phyloP scores from a whole-genome alignment of 1,140 invertebrate genomes.

The Dendrolimus punctatus region DNA sequence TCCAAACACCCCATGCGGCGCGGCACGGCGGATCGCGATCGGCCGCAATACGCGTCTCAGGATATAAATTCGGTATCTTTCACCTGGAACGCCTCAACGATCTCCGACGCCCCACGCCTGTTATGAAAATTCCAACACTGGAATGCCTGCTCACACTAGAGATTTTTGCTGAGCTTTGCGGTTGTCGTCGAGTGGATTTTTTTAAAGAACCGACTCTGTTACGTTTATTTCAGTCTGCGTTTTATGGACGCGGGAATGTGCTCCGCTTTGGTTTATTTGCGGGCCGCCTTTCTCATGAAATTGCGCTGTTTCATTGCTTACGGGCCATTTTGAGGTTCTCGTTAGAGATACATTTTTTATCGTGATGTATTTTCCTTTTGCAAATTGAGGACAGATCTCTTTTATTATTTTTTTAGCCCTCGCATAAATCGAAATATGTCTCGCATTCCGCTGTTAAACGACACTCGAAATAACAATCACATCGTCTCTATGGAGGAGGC shows the following conservation, averaged over 20 bases:
- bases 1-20: constrained; percentile 15
- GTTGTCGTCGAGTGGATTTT: constrained; percentile 53
- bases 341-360: constrained; percentile 55
- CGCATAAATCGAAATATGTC: constrained; percentile 7
- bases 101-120: constrained; percentile 32
- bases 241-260: constrained; percentile 63
- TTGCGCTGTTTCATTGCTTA: constrained; percentile 64
- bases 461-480: constrained; percentile 8
- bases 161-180: constrained; percentile 58
- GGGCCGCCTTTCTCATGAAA: constrained; percentile 59
- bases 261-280: constrained; percentile 61
- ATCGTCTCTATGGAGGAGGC: not conserved
- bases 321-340: constrained; percentile 55
- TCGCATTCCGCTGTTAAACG: constrained; percentile 7
- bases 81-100: constrained; percentile 41
- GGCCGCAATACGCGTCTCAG: constrained; percentile 32
- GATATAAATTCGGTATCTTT: constrained; percentile 46
- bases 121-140: constrained; percentile 65
- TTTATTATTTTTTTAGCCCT: constrained; percentile 29
- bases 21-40: constrained; percentile 26
- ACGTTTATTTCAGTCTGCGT: constrained; percentile 61
- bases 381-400: constrained; percentile 29
- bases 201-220: constrained; percentile 56
- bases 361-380: constrained; percentile 41
- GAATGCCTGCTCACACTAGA: constrained; percentile 58